Percentiles rank a stretch among this genome's conserved stretches.
Evolutionary conservation across 2,888 invertebrate species (phyloP).

Genomic region (Sarcophaga carnaria): DNA sequence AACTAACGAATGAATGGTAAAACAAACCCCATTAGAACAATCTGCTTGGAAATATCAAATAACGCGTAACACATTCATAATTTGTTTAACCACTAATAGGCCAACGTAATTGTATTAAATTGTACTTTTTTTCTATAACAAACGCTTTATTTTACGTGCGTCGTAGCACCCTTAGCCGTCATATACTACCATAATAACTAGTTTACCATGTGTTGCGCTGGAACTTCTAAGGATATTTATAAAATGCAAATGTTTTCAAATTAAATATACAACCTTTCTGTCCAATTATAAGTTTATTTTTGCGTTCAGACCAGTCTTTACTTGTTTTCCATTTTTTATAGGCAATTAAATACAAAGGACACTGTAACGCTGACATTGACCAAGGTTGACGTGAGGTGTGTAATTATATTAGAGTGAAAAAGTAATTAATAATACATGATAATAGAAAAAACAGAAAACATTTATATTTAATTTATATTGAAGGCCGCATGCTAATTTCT

Average conservation of each 20-base stretch:
- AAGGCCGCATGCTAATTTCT: too few relatives aligned
- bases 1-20: too few relatives aligned
- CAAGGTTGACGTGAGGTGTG: not conserved
- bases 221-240: too few relatives aligned
- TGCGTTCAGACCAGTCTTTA: not conserved
- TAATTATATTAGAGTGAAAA: not conserved
- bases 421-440: not conserved
- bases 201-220: too few relatives aligned
- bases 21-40: slow-evolving; percentile 21
- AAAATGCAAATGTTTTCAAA: too few relatives aligned
- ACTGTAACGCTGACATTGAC: not conserved
- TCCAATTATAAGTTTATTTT: not conserved
- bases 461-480: too few relatives aligned
- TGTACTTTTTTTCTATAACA: slow-evolving; percentile 8
- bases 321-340: not conserved
- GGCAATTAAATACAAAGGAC: not conserved
- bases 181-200: too few relatives aligned
- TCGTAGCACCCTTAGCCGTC: too few relatives aligned
- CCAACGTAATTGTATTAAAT: slow-evolving; percentile 44
- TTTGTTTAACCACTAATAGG: slow-evolving; percentile 56
- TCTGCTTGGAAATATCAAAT: slow-evolving; percentile 7
- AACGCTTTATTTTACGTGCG: not conserved
- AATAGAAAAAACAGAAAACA: not conserved
- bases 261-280: too few relatives aligned
- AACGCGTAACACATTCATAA: slow-evolving; percentile 40